Evolutionary conservation across 1,140 invertebrate genomes (phyloP), one percentile per base, ranked within the genome.

Genomic region (Caenorhabditis inopinata): DNA sequence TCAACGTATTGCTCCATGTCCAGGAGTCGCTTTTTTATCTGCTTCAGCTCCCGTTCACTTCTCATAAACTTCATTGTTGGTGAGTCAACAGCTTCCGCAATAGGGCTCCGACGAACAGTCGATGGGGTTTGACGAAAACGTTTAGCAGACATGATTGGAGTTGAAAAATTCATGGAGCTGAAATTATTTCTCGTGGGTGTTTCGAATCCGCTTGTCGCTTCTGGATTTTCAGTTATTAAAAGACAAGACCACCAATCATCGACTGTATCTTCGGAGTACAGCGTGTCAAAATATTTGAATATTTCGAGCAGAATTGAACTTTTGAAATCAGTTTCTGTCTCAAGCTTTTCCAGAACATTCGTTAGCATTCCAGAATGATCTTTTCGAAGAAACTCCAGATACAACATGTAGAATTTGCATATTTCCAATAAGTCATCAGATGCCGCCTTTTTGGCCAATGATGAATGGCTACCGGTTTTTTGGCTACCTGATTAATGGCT

Each of bases 1-100:
- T 18, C 1, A 21, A 29, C 23, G 5, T 38, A n/a, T 9, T 21
- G 2, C 32, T 68, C 58, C 32, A 68, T 16, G 1, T 42, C 58
- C 16, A 16, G 5, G 29, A 18, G 23, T 7, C 14, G 4, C 11
- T 1, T 18, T 21, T 68, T 38, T 7, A 32, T 18, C 25, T 68
- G 58, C 58, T 68, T 68, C 32, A 68, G 58, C 4, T 68, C 32
- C 27, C 32, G 16, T 21, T 68, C 58, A 18, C 32, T 68, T 68
- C 58, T 4, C 58, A 68, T 68, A 18, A 68, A 68, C 32, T 68
- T 68, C 58, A 68, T 68, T 0, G 58, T 68, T 38, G 58, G 58
- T 1, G 58, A 68, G 38, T 68, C 58, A 7, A 68, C 58, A 38
- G 58, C 58, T 11, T 68, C 58, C 5, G 32, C 58, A 38, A 68